These are phyloP conservation scores for Brachymystax lenok DNA, from an alignment of 2,797 vertebrate genomes.

Conservation along the genomic window DNA sequence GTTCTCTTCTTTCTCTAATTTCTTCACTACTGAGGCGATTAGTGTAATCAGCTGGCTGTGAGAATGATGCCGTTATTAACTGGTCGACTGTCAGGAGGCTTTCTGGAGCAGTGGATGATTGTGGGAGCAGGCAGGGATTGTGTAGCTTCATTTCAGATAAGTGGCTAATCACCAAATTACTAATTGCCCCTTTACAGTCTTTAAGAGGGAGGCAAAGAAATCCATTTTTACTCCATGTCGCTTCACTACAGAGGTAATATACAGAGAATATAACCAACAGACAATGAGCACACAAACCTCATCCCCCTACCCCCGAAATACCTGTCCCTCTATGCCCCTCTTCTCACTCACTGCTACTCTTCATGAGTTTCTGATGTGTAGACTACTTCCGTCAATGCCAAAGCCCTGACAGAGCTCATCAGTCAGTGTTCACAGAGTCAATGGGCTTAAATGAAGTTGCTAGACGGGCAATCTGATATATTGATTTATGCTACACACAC, in stretches of 20 bases:
- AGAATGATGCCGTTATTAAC: constrained; percentile 79
- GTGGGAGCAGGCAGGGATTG: constrained; percentile 71
- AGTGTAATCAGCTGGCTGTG: constrained; percentile 30
- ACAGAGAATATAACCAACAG: too few species aligned
- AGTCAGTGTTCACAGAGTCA: constrained; percentile 47
- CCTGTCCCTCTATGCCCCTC: constrained; percentile 2
- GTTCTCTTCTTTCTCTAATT: not conserved
- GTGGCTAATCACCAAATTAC: constrained; percentile 26
- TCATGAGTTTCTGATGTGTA: not conserved
- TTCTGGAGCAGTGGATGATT: constrained; percentile 66
- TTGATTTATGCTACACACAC: constrained; percentile 27
- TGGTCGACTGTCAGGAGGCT: constrained; percentile 68
- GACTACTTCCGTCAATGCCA: not conserved
- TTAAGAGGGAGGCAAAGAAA: not conserved
- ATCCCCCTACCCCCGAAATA: not conserved
- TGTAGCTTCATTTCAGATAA: constrained; percentile 65
- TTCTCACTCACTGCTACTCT: not conserved
- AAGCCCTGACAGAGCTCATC: constrained; percentile 20
- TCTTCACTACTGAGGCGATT: not conserved
- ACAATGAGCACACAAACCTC: not conserved
- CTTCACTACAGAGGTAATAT: constrained; percentile 26
- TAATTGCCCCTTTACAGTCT: constrained; percentile 1
- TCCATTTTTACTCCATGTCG: constrained; percentile 3
- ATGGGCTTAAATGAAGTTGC: constrained; percentile 38
- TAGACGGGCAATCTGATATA: constrained; percentile 42